Evolutionary conservation across 1,140 invertebrate species (phyloP), one percentile per base, ranked within the genome.

Genomic region (Brachionus plicatilis): DNA sequence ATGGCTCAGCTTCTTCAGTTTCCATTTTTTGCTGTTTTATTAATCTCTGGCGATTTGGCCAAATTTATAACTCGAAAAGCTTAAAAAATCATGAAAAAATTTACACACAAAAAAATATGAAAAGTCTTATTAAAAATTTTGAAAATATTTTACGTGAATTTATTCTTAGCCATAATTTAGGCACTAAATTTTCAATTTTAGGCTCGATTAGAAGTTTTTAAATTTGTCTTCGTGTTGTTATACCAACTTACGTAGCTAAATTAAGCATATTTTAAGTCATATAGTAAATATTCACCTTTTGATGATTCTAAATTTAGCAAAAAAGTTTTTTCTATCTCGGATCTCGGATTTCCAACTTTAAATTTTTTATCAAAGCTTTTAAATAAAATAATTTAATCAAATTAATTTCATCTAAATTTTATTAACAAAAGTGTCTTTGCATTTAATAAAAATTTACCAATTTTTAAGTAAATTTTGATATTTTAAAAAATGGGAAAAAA

Each of bases 161-260:
- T 60, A 20, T 60, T 20, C 20, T 8, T 11, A 20, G 20, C 53
- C 20, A 60, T 60, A 60, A 60, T 60, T 60, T 60, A 60, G 53
- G 53, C 53, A 1, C 2, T 20, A 53, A 17, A 53, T 17, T 17
- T 53, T 53, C 47, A 60, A 20, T 60, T 17, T 43, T 17, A 43
- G 37, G 68, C 68, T 72, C 37, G 43, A 72, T 41, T 72, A 45
- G 68, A 43, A 72, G 68, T 11, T 41, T 45, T 45, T 0, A 17
- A 72, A 41, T 72, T 72, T 72, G 68, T 72, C 68, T 72, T 72
- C 7, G 6, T 5, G 66, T 33, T 68, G 66, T 41, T 68, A 66
- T 66, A 68, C 66, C 27, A 68, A 41, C 27, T 68, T 68, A 14
- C 11, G 27, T 33, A n/a, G 20, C 27, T n/a, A 68, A 14, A 6